Percentiles rank a stretch among this genome's conserved stretches.
Evolutionary conservation across 2,888 invertebrate species (phyloP).

Genomic region (Tholera decimalis): DNA sequence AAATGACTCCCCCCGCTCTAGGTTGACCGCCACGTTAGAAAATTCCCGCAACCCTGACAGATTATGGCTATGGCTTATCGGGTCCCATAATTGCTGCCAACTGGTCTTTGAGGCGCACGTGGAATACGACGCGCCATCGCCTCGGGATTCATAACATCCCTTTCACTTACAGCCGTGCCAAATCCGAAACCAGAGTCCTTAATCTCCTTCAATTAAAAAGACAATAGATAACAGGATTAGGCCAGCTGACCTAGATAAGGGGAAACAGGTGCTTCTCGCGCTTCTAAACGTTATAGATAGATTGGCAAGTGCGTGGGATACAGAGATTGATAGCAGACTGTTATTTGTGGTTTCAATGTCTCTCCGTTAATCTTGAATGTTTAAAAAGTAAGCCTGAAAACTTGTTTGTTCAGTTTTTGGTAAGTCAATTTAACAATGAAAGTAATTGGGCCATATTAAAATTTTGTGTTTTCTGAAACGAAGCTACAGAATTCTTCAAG

Average conservation of each 20-base stretch:
- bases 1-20: too few relatives aligned
- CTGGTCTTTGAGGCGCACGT: too few relatives aligned
- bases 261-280: slow-evolving; percentile 21
- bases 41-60: slow-evolving; percentile 14
- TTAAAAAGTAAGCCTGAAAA: slow-evolving; percentile 5
- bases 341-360: slow-evolving; percentile 36
- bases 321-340: slow-evolving; percentile 39
- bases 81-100: too few relatives aligned
- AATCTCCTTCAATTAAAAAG: slow-evolving; percentile 46
- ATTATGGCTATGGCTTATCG: too few relatives aligned
- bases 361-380: slow-evolving; percentile 11
- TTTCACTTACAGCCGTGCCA: slow-evolving; percentile 14
- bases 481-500: not conserved
- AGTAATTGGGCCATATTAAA: not conserved
- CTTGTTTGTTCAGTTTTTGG: not conserved
- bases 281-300: slow-evolving; percentile 35
- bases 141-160: slow-evolving; percentile 3
- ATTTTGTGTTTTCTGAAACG: not conserved
- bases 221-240: slow-evolving; percentile 53
- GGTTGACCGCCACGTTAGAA: too few relatives aligned
- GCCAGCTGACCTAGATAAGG: slow-evolving; percentile 46
- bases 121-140: too few relatives aligned
- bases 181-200: slow-evolving; percentile 23
- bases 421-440: not conserved
- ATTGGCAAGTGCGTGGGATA: slow-evolving; percentile 23